Evolutionary conservation across 2,113 vertebrate genomes (phyloP).

Genomic region (Percina caprodes): DNA sequence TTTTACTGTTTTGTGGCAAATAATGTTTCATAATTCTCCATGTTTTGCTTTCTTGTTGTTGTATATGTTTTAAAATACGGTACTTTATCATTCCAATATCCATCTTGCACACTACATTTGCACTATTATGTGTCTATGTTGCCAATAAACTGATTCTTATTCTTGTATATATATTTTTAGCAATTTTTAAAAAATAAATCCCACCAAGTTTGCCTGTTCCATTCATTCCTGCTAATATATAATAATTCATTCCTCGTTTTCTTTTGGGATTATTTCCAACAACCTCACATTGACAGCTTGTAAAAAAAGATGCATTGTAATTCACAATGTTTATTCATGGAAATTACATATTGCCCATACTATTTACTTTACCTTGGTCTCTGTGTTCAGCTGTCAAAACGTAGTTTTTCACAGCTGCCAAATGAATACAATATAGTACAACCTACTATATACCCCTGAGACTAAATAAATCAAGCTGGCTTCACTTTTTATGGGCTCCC

Average conservation of each 20-base stretch:
- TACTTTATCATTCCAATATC: too few species aligned
- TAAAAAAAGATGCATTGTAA: neutral
- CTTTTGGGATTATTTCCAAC: too few species aligned
- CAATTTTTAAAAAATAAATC: too few species aligned
- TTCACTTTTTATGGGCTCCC: neutral
- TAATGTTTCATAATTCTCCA: neutral
- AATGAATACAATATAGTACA: neutral
- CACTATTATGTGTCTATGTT: too few species aligned
- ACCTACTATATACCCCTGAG: neutral
- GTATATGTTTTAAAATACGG: too few species aligned
- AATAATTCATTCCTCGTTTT: too few species aligned
- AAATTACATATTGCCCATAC: neutral
- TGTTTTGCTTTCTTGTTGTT: neutral
- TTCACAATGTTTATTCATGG: neutral
- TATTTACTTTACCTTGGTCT: neutral
- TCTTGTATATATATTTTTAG: too few species aligned
- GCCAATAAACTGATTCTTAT: too few species aligned
- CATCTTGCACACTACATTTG: too few species aligned
- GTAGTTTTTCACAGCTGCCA: neutral
- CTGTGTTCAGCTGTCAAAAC: conserved; percentile 9
- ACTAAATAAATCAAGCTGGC: neutral
- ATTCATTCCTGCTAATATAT: too few species aligned
- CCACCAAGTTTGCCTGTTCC: too few species aligned
- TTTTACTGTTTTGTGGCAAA: neutral
- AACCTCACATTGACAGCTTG: neutral